Evolutionary conservation across 2,113 vertebrate genomes (phyloP).

Genomic region (Galemys pyrenaicus): DNA sequence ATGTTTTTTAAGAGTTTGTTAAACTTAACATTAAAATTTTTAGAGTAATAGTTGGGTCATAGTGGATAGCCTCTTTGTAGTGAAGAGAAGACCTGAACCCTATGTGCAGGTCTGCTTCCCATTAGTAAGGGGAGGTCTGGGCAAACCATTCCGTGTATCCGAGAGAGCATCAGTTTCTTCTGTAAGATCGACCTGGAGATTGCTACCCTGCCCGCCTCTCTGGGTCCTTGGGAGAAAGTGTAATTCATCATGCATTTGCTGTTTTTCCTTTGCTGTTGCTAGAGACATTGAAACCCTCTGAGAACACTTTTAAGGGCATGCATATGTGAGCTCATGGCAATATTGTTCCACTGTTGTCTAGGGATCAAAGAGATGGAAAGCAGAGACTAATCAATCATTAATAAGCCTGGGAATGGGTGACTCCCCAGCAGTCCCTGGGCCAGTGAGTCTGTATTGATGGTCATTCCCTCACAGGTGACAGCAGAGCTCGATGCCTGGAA

Average conservation of each 20-base stretch:
- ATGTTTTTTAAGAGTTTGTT: background rate
- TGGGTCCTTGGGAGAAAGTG: background rate
- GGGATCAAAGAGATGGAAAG: background rate
- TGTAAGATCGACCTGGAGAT: background rate
- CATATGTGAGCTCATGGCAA: background rate
- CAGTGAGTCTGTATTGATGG: background rate
- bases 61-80: background rate
- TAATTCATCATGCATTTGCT: background rate
- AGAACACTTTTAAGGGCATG: background rate
- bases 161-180: background rate
- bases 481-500: constrained; percentile 97
- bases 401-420: background rate
- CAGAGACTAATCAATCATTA: background rate
- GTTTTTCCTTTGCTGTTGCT: background rate
- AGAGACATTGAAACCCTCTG: background rate
- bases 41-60: background rate
- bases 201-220: background rate
- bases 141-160: background rate
- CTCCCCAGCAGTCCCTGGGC: background rate
- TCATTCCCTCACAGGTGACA: constrained; percentile 90
- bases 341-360: background rate
- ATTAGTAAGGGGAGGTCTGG: background rate
- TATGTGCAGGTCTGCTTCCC: background rate
- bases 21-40: background rate
- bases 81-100: background rate